Conservation (phyloP, 2,113 vertebrate species). For the Pseudorhombus dupliciocellatus region DNA sequence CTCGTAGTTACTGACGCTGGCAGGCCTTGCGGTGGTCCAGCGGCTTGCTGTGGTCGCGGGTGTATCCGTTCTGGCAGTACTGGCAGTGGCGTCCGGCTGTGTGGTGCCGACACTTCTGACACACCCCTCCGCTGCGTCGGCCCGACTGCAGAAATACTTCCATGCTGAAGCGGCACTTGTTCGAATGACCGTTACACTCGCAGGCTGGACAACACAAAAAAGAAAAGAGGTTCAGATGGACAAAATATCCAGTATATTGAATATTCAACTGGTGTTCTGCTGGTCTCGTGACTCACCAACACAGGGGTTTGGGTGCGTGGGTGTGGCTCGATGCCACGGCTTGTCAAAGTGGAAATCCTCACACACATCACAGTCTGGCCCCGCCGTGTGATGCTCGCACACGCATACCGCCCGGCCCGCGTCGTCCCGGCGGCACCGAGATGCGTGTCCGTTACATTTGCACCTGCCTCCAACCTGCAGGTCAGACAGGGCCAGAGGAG, state of each 20-base stretch:
- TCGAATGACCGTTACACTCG: constrained; percentile 88
- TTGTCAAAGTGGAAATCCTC: constrained; percentile 85
- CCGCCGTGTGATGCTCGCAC: constrained; percentile 86
- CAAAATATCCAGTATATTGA: too few relatives aligned
- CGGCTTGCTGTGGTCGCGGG: constrained; percentile 83
- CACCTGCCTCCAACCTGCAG: constrained; percentile 87
- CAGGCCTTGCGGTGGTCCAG: constrained; percentile 86
- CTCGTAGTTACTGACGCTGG: constrained; percentile 81
- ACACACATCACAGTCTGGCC: constrained; percentile 86
- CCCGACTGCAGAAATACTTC: constrained; percentile 90
- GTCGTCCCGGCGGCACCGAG: constrained; percentile 80
- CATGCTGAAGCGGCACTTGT: constrained; percentile 89
- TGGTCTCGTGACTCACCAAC: constrained; percentile 79
- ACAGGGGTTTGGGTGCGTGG: constrained; percentile 86
- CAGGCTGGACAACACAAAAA: constrained; percentile 78
- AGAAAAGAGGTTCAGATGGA: background rate
- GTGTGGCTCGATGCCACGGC: constrained; percentile 87
- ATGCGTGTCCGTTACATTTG: constrained; percentile 88
- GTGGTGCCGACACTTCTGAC: constrained; percentile 90
- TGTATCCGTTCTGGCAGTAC: constrained; percentile 89
- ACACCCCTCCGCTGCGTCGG: constrained; percentile 87
- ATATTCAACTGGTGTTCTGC: too few relatives aligned
- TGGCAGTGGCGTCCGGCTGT: constrained; percentile 90
- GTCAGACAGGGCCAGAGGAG: constrained; percentile 79
- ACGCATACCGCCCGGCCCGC: constrained; percentile 77